Conservation (phyloP, 1,140 invertebrate genomes). For the Druon quercuslanigerum region DNA sequence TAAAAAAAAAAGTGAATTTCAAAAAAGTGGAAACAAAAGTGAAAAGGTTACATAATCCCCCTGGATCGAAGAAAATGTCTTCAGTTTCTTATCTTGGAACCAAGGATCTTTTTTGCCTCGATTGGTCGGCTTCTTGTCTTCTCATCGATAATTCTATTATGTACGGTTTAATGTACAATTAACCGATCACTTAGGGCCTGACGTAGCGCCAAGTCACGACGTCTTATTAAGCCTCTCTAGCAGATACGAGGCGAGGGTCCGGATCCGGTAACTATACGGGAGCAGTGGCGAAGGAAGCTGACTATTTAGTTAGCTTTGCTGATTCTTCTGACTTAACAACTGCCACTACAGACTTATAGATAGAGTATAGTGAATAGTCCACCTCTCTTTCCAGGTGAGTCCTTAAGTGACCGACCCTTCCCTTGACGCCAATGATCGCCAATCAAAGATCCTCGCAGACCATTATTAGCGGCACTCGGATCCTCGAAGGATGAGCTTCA, state of each 20-base stretch:
- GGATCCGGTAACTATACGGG: slow-evolving; percentile 41
- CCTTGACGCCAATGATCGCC: slow-evolving; percentile 42
- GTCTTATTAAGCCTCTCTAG: slow-evolving; percentile 72
- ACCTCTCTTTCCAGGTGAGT: slow-evolving; percentile 39
- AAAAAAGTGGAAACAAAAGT: too few relatives aligned
- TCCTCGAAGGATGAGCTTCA: too few relatives aligned
- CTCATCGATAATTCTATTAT: slow-evolving; percentile 72
- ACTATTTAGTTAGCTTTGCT: slow-evolving; percentile 49
- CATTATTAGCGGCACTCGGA: slow-evolving; percentile 38
- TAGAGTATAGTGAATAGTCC: background rate
- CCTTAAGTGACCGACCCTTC: slow-evolving; percentile 40
- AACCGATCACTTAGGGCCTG: slow-evolving; percentile 74
- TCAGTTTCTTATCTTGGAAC: too few relatives aligned
- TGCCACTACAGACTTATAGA: slow-evolving; percentile 34
- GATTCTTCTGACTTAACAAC: slow-evolving; percentile 47
- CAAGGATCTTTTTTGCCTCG: background rate
- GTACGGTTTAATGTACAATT: slow-evolving; percentile 75
- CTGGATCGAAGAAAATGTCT: too few relatives aligned
- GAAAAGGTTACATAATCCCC: too few relatives aligned
- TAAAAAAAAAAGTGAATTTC: too few relatives aligned
- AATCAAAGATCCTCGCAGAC: slow-evolving; percentile 44
- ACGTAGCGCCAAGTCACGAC: slow-evolving; percentile 74
- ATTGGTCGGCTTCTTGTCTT: background rate
- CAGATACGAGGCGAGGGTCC: slow-evolving; percentile 46
- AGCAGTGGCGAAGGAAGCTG: slow-evolving; percentile 43